Evolutionary conservation across 1,140 invertebrate genomes (phyloP).

Genomic region (Condylostylus longicornis): DNA sequence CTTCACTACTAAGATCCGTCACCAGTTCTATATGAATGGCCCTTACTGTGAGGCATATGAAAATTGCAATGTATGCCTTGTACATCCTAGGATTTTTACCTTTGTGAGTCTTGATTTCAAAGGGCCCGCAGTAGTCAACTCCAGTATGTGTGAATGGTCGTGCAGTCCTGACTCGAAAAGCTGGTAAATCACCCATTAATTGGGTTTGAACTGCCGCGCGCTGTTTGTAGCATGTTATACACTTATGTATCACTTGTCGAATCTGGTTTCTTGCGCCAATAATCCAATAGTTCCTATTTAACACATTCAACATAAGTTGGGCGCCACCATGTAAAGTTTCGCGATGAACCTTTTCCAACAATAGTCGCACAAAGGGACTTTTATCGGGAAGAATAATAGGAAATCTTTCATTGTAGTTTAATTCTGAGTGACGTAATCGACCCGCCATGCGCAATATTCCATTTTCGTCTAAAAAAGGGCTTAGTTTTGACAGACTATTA

Average conservation of each 20-base stretch:
- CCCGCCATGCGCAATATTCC: slow-evolving; percentile 16
- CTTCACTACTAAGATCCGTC: slow-evolving; percentile 12
- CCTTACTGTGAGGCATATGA: slow-evolving; percentile 14
- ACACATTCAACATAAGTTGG: slow-evolving; percentile 7
- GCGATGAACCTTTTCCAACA: slow-evolving; percentile 7
- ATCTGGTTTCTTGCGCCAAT: slow-evolving; percentile 10
- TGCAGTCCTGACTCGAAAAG: slow-evolving; percentile 11
- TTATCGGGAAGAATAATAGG: slow-evolving; percentile 7
- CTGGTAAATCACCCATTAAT: slow-evolving; percentile 25
- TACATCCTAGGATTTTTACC: slow-evolving; percentile 10
- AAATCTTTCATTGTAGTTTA: slow-evolving; percentile 5
- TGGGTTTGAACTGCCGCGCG: slow-evolving; percentile 1
- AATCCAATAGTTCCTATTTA: slow-evolving; percentile 16
- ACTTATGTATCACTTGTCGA: background rate
- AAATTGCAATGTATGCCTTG: slow-evolving; percentile 13
- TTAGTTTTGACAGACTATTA: slow-evolving; percentile 5
- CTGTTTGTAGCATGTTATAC: background rate
- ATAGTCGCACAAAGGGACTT: background rate
- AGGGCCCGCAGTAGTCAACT: slow-evolving; percentile 6
- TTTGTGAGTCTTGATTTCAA: background rate
- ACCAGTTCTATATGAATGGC: slow-evolving; percentile 24
- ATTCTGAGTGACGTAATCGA: slow-evolving; percentile 4
- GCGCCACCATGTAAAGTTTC: slow-evolving; percentile 9
- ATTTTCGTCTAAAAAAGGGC: slow-evolving; percentile 9
- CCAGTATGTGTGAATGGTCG: slow-evolving; percentile 16